A percentile compares a stretch with the other conserved stretches of the same genome.
Evolutionary conservation across 2,113 vertebrate species (phyloP).

Genomic region (Dolichotis patagonum): DNA sequence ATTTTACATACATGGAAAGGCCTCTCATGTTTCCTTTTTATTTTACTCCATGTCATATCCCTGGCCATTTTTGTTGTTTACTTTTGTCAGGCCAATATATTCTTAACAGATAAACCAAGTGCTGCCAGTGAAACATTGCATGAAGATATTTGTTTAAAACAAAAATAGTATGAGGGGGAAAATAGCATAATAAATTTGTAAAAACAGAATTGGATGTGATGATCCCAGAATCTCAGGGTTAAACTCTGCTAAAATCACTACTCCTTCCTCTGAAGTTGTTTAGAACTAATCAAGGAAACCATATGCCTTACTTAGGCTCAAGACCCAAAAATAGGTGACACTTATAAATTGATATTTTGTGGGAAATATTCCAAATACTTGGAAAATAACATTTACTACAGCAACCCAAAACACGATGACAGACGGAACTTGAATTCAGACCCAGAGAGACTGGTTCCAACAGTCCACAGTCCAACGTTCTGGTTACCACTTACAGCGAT

Average conservation of each 20-base stretch:
- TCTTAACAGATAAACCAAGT: neutral
- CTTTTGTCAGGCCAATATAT: neutral
- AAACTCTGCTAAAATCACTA: neutral
- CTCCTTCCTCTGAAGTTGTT: neutral
- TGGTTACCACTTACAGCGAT: neutral
- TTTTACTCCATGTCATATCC: neutral
- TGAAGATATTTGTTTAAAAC: neutral
- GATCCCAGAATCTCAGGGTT: neutral
- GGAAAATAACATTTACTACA: neutral
- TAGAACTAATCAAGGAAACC: neutral
- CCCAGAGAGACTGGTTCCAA: neutral
- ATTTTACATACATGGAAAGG: neutral
- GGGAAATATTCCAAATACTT: neutral
- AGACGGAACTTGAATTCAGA: neutral
- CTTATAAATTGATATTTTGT: accelerated
- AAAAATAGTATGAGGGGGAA: neutral
- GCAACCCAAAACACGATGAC: neutral
- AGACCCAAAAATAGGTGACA: neutral
- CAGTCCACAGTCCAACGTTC: neutral
- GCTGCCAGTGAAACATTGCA: neutral
- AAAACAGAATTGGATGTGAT: neutral
- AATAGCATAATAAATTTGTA: neutral
- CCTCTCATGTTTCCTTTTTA: neutral
- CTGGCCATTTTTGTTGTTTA: neutral
- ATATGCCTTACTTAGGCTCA: neutral